A percentile compares a stretch with the other conserved stretches of the same genome.
Evolutionary conservation across 2,888 invertebrate genomes (phyloP).

Genomic region (Conomelus anceps): DNA sequence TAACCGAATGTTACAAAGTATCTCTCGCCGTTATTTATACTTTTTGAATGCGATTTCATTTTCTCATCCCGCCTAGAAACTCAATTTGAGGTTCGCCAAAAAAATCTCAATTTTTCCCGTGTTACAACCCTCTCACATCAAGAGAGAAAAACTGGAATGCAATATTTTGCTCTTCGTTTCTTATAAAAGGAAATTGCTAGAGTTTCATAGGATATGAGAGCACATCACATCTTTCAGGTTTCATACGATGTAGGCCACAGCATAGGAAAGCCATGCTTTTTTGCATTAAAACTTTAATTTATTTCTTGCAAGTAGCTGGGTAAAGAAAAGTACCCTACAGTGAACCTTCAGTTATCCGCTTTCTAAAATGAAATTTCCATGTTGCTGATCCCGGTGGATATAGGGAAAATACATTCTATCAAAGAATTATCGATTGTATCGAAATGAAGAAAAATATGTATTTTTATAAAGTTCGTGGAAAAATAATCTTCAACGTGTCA

Average conservation of each 20-base stretch:
- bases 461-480: too few relatives aligned
- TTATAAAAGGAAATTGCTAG: not conserved
- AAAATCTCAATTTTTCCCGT: not conserved
- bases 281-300: not conserved
- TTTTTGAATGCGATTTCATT: not conserved
- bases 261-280: not conserved
- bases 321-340: too few relatives aligned
- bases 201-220: not conserved
- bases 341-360: not conserved
- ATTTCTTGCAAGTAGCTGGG: not conserved
- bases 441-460: not conserved
- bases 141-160: not conserved
- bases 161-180: not conserved
- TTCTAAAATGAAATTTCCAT: not conserved
- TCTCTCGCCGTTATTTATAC: not conserved
- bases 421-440: not conserved
- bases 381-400: not conserved
- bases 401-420: not conserved
- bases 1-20: not conserved
- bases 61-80: not conserved
- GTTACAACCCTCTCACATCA: not conserved
- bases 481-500: too few relatives aligned
- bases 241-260: not conserved
- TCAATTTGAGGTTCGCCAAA: not conserved
- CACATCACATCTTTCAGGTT: not conserved